Evolutionary conservation across 1,140 invertebrate species (phyloP), one percentile per base, ranked within the genome.

Genomic region (Zaprionus tsacasi): DNA sequence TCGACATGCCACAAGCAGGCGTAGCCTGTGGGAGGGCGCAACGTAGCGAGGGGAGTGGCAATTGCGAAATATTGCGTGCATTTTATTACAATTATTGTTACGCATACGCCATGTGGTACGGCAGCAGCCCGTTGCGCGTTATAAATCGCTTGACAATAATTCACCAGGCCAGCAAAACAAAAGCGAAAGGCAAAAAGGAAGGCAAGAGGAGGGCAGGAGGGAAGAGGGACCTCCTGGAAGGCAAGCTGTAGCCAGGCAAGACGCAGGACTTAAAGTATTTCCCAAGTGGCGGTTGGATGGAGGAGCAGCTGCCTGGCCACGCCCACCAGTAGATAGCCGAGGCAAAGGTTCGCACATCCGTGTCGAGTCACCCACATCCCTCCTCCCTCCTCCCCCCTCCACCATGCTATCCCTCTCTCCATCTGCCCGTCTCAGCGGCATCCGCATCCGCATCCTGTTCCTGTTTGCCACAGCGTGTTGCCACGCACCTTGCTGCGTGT

Each of bases 111-210:
- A 80, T 88, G 85, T 88, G 83, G 63, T 50, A 66, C 60, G 25
- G 48, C 57, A 35, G n/a, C 81, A 67, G 64, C 66, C 58, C 67
- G 59, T 65, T 55, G 65, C 68, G 74, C 67, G 70, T 82, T 78
- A 88, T 88, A 88, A 88, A 88, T 88, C 65, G 83, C 80, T 75
- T 70, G 83, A 83, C 83, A 89, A 88, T 89, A 88, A 89, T 82
- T 88, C 81, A 88, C 67, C 68, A 45, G 61, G 25, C 50, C 59
- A 54, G 57, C 55, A n/a, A n/a, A 54, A 54, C 15, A 27, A 25
- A 30, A 59, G 36, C 21, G 60, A n/a, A 33, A 45, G 38, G 17
- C n/a, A 59, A 21, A 43, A 50, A 65, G 38, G 54, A 70, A 67
- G 60, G 66, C 10, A 25, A 25, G 45, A 25, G 6, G 40, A 6